These are phyloP conservation scores for Aphidoletes aphidimyza DNA, from an alignment of 2,888 invertebrate genomes.

Conservation along the genomic window DNA sequence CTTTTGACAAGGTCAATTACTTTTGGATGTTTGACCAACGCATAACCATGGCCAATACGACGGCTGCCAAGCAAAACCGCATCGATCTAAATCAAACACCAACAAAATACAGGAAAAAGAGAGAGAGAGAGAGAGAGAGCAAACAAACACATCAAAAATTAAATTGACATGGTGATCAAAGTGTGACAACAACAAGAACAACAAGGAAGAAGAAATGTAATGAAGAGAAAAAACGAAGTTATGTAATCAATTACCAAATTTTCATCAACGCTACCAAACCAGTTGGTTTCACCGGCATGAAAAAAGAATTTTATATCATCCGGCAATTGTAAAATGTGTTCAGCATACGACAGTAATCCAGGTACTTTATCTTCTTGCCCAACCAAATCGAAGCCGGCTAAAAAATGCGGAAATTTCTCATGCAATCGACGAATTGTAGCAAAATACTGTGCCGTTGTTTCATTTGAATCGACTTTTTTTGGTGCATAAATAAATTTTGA, in stretches of 20 bases:
- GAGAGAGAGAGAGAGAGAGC: background rate
- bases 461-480: constrained; percentile 66
- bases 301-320: constrained; percentile 75
- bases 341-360: constrained; percentile 72
- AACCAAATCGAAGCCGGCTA: constrained; percentile 80
- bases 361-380: constrained; percentile 80
- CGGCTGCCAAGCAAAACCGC: constrained; percentile 79
- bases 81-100: constrained; percentile 69
- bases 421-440: constrained; percentile 61
- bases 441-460: constrained; percentile 67
- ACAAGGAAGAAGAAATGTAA: background rate
- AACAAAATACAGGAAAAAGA: background rate
- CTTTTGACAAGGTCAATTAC: constrained; percentile 71
- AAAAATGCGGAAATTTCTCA: constrained; percentile 71
- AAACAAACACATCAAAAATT: background rate
- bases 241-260: constrained; percentile 72
- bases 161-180: background rate
- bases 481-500: constrained; percentile 52
- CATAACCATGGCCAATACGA: constrained; percentile 83
- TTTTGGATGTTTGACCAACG: constrained; percentile 77
- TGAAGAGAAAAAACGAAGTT: no score
- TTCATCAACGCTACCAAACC: constrained; percentile 76
- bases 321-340: constrained; percentile 68
- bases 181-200: background rate
- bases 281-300: constrained; percentile 85